phyloP scores from a whole-genome alignment of 2,797 vertebrate species.

The Ctenochaetus hawaiiensis region DNA sequence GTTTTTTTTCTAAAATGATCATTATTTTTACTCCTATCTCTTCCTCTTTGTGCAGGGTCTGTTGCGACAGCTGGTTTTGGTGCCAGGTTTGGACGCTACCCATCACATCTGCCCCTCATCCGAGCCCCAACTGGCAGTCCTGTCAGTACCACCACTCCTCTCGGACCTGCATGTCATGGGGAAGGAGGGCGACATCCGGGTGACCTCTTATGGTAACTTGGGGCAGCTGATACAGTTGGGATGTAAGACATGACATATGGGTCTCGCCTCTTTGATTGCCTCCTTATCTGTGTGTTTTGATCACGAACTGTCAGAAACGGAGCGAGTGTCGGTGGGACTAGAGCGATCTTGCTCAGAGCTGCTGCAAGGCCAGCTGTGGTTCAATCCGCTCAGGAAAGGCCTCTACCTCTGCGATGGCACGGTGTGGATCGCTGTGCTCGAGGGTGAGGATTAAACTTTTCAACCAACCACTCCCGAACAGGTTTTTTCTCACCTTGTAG shows the following conservation, averaged over 20 bases:
- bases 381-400: constrained; percentile 86
- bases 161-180: constrained; percentile 73
- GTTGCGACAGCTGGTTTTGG: constrained; percentile 92
- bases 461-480: neutral
- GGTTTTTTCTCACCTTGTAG: neutral
- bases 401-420: constrained; percentile 91
- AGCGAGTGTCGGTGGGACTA: constrained; percentile 88
- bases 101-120: constrained; percentile 86
- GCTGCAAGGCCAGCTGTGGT: constrained; percentile 90
- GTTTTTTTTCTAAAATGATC: neutral
- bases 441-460: constrained; percentile 83
- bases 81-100: constrained; percentile 91
- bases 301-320: constrained; percentile 76
- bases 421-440: constrained; percentile 89
- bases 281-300: constrained; percentile 11
- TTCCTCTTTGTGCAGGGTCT: constrained; percentile 86
- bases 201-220: constrained; percentile 86
- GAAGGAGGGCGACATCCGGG: constrained; percentile 75
- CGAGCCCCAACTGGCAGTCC: constrained; percentile 80
- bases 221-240: constrained; percentile 5
- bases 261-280: constrained; percentile 4
- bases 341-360: constrained; percentile 82
- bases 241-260: neutral
- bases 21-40: neutral
- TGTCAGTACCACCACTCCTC: constrained; percentile 89